A percentile compares a stretch with the other conserved stretches of the same genome.
These are phyloP conservation scores for Aleiodes alternator DNA, from an alignment of 2,888 invertebrate species.

Conservation along the genomic window DNA sequence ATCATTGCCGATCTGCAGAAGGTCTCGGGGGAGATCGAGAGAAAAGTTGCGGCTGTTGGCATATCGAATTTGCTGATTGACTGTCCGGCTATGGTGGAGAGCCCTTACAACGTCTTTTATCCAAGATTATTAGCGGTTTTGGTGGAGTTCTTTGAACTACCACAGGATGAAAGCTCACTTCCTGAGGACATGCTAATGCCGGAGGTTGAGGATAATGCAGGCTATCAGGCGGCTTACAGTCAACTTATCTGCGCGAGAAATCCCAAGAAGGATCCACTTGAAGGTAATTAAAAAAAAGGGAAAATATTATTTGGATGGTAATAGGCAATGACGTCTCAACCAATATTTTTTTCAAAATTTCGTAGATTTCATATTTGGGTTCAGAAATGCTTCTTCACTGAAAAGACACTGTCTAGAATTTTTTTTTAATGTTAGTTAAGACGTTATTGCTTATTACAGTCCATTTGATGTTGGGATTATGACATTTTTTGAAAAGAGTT, in stretches of 20 bases:
- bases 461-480: too few species aligned
- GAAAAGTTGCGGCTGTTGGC: conserved; percentile 94
- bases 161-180: conserved; percentile 85
- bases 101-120: conserved; percentile 78
- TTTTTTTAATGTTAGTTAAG: too few species aligned
- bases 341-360: too few species aligned
- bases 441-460: too few species aligned
- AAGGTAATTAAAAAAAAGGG: conserved; percentile 75
- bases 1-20: conserved; percentile 91
- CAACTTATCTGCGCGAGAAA: conserved; percentile 91
- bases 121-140: conserved; percentile 75
- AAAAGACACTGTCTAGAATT: too few species aligned
- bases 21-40: conserved; percentile 87
- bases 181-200: conserved; percentile 88
- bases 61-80: conserved; percentile 90
- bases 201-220: conserved; percentile 90
- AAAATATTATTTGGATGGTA: neutral
- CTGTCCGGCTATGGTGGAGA: conserved; percentile 81
- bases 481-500: too few species aligned
- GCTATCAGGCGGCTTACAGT: conserved; percentile 92
- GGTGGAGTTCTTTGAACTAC: conserved; percentile 92
- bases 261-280: conserved; percentile 84
- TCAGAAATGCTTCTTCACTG: too few species aligned
- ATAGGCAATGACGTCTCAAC: too few species aligned
- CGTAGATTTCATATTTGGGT: too few species aligned